Percentiles rank a stretch among this genome's conserved stretches.
phyloP scores from a whole-genome alignment of 2,113 vertebrate genomes.

The Heterotis niloticus region DNA sequence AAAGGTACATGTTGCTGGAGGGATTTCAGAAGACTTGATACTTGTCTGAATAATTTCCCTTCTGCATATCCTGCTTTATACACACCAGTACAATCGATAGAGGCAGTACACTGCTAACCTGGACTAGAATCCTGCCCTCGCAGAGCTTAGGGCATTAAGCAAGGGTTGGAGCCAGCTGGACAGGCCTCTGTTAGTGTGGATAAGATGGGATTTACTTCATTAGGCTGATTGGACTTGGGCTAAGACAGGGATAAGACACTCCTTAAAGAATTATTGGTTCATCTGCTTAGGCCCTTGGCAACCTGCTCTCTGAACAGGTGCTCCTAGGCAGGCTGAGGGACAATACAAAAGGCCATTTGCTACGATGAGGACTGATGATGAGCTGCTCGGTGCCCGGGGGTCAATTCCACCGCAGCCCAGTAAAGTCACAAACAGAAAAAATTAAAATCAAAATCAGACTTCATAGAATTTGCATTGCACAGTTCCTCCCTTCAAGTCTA shows the following conservation, averaged over 20 bases:
- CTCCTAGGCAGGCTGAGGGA: constrained; percentile 18
- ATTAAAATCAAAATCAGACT: too few relatives aligned
- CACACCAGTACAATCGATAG: too few relatives aligned
- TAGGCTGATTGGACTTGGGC: constrained; percentile 72
- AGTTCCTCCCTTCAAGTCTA: too few relatives aligned
- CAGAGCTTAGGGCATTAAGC: background rate
- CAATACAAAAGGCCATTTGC: background rate
- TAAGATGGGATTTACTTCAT: constrained; percentile 68
- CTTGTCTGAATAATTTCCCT: background rate
- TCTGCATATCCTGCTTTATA: background rate
- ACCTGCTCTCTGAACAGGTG: constrained; percentile 59
- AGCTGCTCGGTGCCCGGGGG: background rate
- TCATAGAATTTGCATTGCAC: too few relatives aligned
- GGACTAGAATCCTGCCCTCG: background rate
- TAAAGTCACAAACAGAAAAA: too few relatives aligned
- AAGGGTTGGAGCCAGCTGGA: constrained; percentile 49
- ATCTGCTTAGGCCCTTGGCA: constrained; percentile 69
- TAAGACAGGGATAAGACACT: constrained; percentile 65
- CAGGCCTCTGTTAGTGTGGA: constrained; percentile 52
- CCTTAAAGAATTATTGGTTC: constrained; percentile 69
- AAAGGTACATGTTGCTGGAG: too few relatives aligned
- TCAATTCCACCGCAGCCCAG: background rate
- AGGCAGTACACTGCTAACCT: too few relatives aligned
- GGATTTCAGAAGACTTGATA: too few relatives aligned
- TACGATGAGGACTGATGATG: background rate